Base-by-base conservation (phyloP, 1,140 invertebrate genomes). In the Magallana gigas region DNA sequence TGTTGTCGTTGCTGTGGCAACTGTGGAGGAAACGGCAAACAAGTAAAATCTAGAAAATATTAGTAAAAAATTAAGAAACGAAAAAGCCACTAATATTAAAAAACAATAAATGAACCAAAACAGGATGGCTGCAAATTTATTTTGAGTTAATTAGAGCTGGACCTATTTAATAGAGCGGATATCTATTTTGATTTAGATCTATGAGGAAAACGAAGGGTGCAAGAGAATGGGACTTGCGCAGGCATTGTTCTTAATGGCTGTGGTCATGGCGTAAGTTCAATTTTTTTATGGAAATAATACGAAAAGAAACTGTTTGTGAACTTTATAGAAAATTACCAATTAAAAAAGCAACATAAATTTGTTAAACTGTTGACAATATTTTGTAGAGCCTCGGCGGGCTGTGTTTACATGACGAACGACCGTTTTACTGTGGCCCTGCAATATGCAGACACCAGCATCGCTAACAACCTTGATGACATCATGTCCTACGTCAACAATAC, bases 1-100 rank as follows among this genome's bases (percentile, higher is more conserved):
- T 91, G 91, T 68, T 91, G 91, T 89, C 84, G 91, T 14, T 91
- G 91, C 80, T 91, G 91, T 88, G 91, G 91, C 12, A 91, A 91
- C 86, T 91, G 91, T 84, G 91, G 91, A 36, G 90, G 91, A 48
- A 88, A 91, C 71, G 80, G 88, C 4, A 91, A 91, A 83, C 84
- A 87, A 68, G 90, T 91, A 48, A 0, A 48, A 1, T 48, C 3
- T 48, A 48, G 2, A 4, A 48, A 48, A 48, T 48, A 5, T 4
- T 4, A 48, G 36, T 48, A 48, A 48, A 48, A 1, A 48, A 48
- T 48, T 2, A 5, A 48, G 3, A 48, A 48, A 48, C 36, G 23
- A 48, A 48, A 48, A 48, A 48, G 36, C 36, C 36, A 48, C 36
- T 48, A 4, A 48, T 48, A 48, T 48, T 48, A 4, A 48, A 36